Conservation (phyloP, 2,888 invertebrate species). For the Ochlodes sylvanus region DNA sequence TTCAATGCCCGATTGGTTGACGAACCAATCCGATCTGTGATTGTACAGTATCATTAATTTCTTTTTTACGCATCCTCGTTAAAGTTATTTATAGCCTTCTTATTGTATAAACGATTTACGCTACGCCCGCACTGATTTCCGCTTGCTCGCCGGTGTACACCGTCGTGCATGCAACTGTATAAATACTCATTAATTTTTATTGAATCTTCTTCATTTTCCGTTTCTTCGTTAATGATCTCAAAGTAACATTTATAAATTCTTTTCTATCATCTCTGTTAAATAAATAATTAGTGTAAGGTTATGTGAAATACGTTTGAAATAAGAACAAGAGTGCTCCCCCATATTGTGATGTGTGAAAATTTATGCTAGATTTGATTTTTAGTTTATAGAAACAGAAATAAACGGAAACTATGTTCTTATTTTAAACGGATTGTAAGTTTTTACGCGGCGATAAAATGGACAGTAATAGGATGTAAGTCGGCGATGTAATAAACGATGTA, state of each 20-base stretch:
- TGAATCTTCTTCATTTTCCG: conserved; percentile 38
- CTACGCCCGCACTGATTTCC: conserved; percentile 25
- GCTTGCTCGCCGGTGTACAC: conserved; percentile 23
- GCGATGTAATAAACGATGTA: conserved; percentile 61
- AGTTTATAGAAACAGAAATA: background rate
- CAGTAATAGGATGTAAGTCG: conserved; percentile 70
- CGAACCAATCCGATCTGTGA: conserved; percentile 13
- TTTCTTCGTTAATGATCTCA: conserved; percentile 54
- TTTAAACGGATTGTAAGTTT: conserved; percentile 16
- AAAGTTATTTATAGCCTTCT: conserved; percentile 29
- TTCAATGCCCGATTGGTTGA: background rate
- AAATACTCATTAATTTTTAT: conserved; percentile 43
- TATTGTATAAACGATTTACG: conserved; percentile 21
- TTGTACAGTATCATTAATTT: conserved; percentile 29
- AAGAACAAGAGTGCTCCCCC: background rate
- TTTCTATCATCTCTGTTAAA: conserved; percentile 49
- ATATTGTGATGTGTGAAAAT: background rate
- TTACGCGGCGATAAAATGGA: conserved; percentile 65
- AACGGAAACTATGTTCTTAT: conserved; percentile 5
- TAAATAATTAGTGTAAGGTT: conserved; percentile 44
- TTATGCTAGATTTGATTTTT: background rate
- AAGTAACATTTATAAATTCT: conserved; percentile 46
- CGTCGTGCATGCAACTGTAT: conserved; percentile 39
- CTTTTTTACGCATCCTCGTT: conserved; percentile 28
- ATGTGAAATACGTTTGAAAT: conserved; percentile 38